These are phyloP conservation scores for Aelia acuminata DNA, from an alignment of 2,888 invertebrate genomes.

Conservation along the genomic window DNA sequence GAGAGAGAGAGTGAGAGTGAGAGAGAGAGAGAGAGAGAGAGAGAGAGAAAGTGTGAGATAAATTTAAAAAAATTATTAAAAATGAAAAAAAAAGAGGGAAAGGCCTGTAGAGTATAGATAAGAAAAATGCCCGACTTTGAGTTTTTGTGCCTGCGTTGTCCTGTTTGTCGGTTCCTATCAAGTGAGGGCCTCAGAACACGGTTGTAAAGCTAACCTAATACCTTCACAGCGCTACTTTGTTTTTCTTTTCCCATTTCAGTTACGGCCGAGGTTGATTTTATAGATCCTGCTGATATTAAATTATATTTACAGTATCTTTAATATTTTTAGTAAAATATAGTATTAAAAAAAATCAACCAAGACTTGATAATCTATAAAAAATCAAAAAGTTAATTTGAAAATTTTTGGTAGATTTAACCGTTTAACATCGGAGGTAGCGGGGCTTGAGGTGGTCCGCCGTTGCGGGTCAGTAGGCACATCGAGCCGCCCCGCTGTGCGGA, in stretches of 20 bases:
- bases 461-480: no score
- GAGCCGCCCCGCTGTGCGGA: no score
- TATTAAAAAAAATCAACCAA: neutral
- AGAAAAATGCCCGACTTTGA: constrained; percentile 11
- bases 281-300: neutral
- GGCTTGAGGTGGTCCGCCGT: no score
- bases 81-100: neutral
- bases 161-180: neutral
- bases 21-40: no score
- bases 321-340: neutral
- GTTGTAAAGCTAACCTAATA: neutral
- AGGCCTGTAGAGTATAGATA: constrained; percentile 9
- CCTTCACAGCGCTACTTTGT: neutral
- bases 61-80: constrained; percentile 15
- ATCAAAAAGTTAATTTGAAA: no score
- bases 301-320: neutral
- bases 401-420: no score
- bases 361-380: neutral
- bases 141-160: constrained; percentile 8
- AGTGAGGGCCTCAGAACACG: neutral
- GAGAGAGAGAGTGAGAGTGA: neutral
- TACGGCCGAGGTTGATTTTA: neutral
- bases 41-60: constrained; percentile 27
- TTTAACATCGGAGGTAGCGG: no score
- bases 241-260: neutral